Evolutionary conservation across 2,888 invertebrate species (phyloP).

Genomic region (Coremacera marginata): DNA sequence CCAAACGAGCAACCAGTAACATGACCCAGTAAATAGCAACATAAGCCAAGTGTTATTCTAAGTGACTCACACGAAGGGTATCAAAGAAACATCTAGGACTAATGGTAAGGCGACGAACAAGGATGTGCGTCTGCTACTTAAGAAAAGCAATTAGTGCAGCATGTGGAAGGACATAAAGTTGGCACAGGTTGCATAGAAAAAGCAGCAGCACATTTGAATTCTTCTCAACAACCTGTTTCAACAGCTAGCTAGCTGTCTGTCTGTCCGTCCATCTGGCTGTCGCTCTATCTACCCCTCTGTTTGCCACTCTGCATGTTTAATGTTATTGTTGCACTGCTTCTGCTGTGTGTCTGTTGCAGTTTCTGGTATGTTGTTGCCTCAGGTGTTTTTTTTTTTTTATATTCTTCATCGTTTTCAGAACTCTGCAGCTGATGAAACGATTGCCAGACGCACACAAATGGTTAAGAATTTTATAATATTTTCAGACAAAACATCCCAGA

Average conservation of each 20-base stretch:
- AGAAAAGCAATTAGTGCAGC: slow-evolving; percentile 10
- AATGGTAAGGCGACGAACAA: not conserved
- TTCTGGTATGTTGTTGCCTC: not conserved
- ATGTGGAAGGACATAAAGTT: not conserved
- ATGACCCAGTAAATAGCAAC: not conserved
- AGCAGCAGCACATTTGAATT: not conserved
- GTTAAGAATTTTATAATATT: too few species aligned
- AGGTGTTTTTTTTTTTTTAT: not conserved
- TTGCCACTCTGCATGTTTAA: not conserved
- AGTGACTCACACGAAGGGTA: not conserved
- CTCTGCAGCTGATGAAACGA: too few species aligned
- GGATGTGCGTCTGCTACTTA: not conserved
- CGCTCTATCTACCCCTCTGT: not conserved
- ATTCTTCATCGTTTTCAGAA: too few species aligned
- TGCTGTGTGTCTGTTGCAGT: not conserved
- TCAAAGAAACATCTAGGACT: not conserved
- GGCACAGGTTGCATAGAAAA: not conserved
- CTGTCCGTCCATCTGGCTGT: slow-evolving; percentile 13
- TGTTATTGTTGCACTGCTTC: not conserved
- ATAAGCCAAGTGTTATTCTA: not conserved
- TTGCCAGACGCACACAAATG: too few species aligned
- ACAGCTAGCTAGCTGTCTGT: not conserved
- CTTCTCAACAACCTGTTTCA: slow-evolving; percentile 1
- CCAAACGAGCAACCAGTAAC: not conserved
- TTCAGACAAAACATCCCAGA: too few species aligned